Evolutionary conservation across 1,140 invertebrate genomes (phyloP), one percentile per base, ranked within the genome.

Genomic region (Aphidius ervi): DNA sequence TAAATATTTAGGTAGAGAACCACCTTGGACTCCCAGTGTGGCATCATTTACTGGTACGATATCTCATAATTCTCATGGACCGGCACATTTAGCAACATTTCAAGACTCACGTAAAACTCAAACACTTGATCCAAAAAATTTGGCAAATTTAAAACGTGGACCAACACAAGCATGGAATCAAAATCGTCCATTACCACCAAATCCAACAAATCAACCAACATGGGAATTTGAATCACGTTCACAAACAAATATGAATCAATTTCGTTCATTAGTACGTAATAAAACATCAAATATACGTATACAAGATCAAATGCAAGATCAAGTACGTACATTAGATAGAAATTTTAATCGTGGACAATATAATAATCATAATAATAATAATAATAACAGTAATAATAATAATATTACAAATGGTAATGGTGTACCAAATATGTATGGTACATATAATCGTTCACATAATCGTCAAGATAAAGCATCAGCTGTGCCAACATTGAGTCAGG

Each of bases 391-490:
- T 31, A 31, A 31, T 31, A 31, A 2, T 31, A 31, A 31, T 31
- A 31, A 31, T 31, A 31, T 31, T 0, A 31, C 23, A 31, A 31
- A 31, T 31, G 23, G 23, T 31, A 77, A 74, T 47, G 70, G 71
- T 5, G 77, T 80, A 20, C 78, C 78, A 9, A 80, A 80, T 37
- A 80, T 80, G 78, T 80, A 80, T 58, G 78, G 78, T 7, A 80
- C 78, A 6, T 80, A 79, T 45, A 79, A 77, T 62, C 64, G 78
- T 1, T 67, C 74, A 10, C 77, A 79, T 37, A 70, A 70, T 6
- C 73, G 78, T 37, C 75, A 78, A 39, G 76, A 79, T 48, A 77
- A 79, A 59, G 58, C 73, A 20, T 58, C 72, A 20, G 70, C 68
- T 4, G 74, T 78, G 16, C 72, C 78, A 3, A 79, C 78, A 45